Evolutionary conservation across 2,113 vertebrate species (phyloP), one percentile per base, ranked within the genome.

Genomic region (Cebidichthys violaceus): DNA sequence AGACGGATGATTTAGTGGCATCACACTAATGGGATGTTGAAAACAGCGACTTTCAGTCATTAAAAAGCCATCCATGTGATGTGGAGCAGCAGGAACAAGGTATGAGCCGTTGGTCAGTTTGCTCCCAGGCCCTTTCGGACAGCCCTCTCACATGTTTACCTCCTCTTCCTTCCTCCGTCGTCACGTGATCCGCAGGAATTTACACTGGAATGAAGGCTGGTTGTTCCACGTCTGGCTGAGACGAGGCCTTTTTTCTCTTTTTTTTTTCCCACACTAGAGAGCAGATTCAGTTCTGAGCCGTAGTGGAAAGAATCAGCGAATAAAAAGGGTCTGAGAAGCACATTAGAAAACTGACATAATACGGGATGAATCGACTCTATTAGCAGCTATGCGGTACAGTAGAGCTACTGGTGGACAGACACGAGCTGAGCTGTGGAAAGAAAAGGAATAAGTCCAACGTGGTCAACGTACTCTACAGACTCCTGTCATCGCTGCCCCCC

Each of bases 251-350:
- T 90, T 90, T 90, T 91, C 87, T n/a, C n/a, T n/a, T n/a, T n/a
- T 89, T 89, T 37, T 90, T 90, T 90, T 91, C 87, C 89, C 86
- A 76, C 43, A 83, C 50, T 31, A 78, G 81, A 83, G 75, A 85
- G 80, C 52, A 71, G 86, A 87, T 80, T 75, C 29, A 54, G 75
- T 66, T 68, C 70, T 65, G 78, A 86, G 80, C 86, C 52, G 80
- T 90, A 88, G 86, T 91, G 89, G 89, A 92, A 92, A 91, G 77
- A 90, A 85, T 87, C 68, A 69, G 52, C 22, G 57, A 88, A 79
- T 81, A 9, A 79, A 79, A 77, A 75, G n/a, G 29, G 69, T 75
- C 83, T 74, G 73, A 80, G 82, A 76, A 82, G 71, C 82, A 82
- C 85, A 54, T 90, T 67, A 88, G 81, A 77, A 33, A 88, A 85